Evolutionary conservation across 2,113 vertebrate species (phyloP).

Genomic region (Scortum barcoo): DNA sequence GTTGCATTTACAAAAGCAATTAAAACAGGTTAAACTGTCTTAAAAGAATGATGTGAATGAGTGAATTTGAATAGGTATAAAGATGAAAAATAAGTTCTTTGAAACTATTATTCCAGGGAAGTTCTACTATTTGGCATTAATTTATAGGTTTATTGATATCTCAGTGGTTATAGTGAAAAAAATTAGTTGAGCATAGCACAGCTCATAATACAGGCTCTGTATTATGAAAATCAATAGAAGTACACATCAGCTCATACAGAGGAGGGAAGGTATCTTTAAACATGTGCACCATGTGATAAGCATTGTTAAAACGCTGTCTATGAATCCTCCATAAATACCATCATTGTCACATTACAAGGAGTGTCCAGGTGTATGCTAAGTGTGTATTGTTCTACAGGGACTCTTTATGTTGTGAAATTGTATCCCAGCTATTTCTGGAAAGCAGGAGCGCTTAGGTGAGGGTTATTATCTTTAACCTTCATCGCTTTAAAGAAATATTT

Average conservation of each 20-base stretch:
- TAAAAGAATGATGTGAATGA: not conserved
- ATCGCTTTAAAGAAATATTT: not conserved
- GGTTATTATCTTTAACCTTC: not conserved
- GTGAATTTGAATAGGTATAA: not conserved
- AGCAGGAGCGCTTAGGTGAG: not conserved
- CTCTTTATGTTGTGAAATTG: slow-evolving; percentile 36
- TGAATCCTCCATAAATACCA: slow-evolving; percentile 14
- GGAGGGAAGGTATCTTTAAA: not conserved
- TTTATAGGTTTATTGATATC: not conserved
- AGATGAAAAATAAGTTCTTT: too few relatives aligned
- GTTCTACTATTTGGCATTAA: not conserved
- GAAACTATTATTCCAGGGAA: not conserved
- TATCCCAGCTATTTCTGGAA: slow-evolving; percentile 9
- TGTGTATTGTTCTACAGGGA: slow-evolving; percentile 18
- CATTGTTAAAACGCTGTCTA: not conserved
- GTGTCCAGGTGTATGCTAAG: not conserved
- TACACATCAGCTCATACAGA: not conserved
- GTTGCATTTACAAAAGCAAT: not conserved
- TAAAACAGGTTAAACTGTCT: not conserved
- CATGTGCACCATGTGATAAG: not conserved
- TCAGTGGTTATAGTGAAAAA: not conserved
- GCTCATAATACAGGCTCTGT: not conserved
- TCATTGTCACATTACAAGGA: slow-evolving; percentile 30
- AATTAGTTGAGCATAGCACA: not conserved
- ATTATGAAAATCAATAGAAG: slow-evolving; percentile 13